These are phyloP conservation scores for Tetropium fuscum DNA, from an alignment of 2,888 invertebrate genomes.

Conservation along the genomic window DNA sequence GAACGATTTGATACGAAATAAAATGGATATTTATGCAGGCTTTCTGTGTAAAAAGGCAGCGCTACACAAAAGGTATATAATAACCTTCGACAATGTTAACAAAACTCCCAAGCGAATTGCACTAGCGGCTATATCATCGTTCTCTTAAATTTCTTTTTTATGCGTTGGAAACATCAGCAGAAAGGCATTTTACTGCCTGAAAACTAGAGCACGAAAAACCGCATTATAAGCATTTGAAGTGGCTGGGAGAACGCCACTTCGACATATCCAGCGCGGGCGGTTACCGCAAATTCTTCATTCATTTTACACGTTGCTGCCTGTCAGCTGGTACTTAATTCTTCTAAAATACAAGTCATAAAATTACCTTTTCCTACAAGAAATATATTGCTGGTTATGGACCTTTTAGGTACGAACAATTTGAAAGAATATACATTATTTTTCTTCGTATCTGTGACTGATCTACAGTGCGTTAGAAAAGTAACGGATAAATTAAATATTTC, in stretches of 20 bases:
- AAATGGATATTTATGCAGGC: slow-evolving; percentile 10
- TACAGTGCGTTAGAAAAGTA: too few relatives aligned
- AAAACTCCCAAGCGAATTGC: slow-evolving; percentile 32
- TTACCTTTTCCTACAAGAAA: too few relatives aligned
- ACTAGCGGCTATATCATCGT: slow-evolving; percentile 38
- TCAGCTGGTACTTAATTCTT: too few relatives aligned
- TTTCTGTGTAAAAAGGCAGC: slow-evolving; percentile 1
- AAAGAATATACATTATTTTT: too few relatives aligned
- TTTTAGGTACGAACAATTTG: too few relatives aligned
- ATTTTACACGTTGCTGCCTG: too few relatives aligned
- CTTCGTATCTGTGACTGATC: too few relatives aligned
- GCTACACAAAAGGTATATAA: slow-evolving; percentile 16
- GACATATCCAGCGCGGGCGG: not conserved
- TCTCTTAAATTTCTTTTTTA: slow-evolving; percentile 39
- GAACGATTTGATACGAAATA: not conserved
- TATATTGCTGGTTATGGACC: too few relatives aligned
- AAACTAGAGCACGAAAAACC: slow-evolving; percentile 35
- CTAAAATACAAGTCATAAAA: too few relatives aligned
- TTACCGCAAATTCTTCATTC: too few relatives aligned
- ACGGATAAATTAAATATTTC: too few relatives aligned
- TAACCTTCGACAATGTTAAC: slow-evolving; percentile 19
- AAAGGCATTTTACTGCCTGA: slow-evolving; percentile 40
- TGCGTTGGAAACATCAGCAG: slow-evolving; percentile 39
- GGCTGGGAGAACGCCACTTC: slow-evolving; percentile 20
- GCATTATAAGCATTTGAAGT: slow-evolving; percentile 26